These are phyloP conservation scores for Xiphydria camelus DNA, from an alignment of 2,888 invertebrate genomes.

Conservation along the genomic window DNA sequence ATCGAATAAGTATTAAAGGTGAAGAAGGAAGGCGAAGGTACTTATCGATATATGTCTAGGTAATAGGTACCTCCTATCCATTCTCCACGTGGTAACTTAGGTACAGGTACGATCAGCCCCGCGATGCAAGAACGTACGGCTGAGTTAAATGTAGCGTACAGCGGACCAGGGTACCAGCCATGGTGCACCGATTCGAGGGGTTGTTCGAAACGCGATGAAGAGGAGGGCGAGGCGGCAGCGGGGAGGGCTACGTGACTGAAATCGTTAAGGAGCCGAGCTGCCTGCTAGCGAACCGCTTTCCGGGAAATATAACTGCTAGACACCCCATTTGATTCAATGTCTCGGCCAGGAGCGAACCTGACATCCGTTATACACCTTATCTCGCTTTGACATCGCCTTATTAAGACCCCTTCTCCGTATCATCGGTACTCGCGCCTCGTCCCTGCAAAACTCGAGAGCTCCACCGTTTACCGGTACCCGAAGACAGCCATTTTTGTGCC, in stretches of 20 bases:
- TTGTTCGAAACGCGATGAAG: constrained; percentile 10
- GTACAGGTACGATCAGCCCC: too few species aligned
- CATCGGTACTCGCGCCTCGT: too few species aligned
- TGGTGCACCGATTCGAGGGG: constrained; percentile 13
- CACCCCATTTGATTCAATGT: constrained; percentile 26
- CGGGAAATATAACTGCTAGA: constrained; percentile 21
- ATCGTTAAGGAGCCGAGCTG: constrained; percentile 19
- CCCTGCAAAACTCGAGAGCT: too few species aligned
- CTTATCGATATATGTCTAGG: too few species aligned
- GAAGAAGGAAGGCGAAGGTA: too few species aligned
- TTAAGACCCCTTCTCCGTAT: not conserved
- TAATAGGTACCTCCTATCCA: too few species aligned
- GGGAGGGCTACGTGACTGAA: constrained; percentile 27
- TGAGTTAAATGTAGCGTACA: constrained; percentile 25
- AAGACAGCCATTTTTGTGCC: too few species aligned
- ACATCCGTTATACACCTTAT: constrained; percentile 5
- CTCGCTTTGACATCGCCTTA: constrained; percentile 1
- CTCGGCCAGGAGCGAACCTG: constrained; percentile 13
- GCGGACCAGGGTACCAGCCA: constrained; percentile 8
- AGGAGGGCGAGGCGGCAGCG: constrained; percentile 15
- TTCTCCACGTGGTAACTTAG: too few species aligned
- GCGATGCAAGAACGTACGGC: too few species aligned
- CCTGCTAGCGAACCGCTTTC: constrained; percentile 5
- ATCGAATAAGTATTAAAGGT: too few species aligned
- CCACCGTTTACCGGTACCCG: too few species aligned